Conservation (phyloP, 1,140 invertebrate species). For the Cryptotermes secundus region DNA sequence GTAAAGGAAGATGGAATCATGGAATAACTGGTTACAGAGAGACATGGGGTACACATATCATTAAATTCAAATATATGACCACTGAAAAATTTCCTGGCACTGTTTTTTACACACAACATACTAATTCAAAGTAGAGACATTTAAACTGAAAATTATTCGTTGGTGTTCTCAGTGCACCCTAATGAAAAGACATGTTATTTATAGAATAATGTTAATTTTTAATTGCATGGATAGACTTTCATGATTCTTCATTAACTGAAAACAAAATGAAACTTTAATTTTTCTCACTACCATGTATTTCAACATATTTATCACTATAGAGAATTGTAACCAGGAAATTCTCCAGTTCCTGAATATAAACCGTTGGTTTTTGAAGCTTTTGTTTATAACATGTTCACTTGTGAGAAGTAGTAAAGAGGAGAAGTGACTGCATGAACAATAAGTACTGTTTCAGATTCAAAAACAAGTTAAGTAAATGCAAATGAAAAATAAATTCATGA, state of each 20-base stretch:
- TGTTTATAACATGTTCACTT: background rate
- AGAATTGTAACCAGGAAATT: background rate
- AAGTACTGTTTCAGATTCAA: background rate
- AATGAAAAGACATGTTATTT: too few species aligned
- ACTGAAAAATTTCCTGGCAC: background rate
- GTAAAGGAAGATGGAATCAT: slow-evolving; percentile 21
- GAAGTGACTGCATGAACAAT: background rate
- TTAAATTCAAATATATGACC: background rate
- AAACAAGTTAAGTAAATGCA: too few species aligned
- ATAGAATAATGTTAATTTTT: too few species aligned
- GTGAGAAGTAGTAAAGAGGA: too few species aligned
- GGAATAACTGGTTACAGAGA: background rate
- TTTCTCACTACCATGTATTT: too few species aligned
- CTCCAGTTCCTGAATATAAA: background rate
- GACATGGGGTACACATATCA: background rate
- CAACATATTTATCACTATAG: background rate
- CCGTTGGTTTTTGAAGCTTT: background rate
- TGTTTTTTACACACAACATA: background rate
- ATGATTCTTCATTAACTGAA: too few species aligned
- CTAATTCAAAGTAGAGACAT: background rate
- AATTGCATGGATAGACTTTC: too few species aligned
- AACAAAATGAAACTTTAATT: too few species aligned
- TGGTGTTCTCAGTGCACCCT: too few species aligned
- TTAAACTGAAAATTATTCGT: background rate
- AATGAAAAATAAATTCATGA: too few species aligned